Percentiles rank a stretch among this genome's conserved stretches.
These are phyloP conservation scores for Spisula solida DNA, from an alignment of 2,888 invertebrate species.

Conservation along the genomic window DNA sequence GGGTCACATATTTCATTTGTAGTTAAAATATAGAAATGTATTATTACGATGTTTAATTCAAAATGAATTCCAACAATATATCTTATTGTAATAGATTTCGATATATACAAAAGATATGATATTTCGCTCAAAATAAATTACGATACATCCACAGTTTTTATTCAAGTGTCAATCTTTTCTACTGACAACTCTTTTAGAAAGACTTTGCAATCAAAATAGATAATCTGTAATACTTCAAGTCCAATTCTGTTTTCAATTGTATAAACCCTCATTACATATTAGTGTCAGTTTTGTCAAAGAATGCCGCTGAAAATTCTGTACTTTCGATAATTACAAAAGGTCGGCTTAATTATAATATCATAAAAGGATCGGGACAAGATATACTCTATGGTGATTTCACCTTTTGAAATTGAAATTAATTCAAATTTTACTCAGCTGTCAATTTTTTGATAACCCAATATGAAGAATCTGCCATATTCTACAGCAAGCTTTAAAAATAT, in stretches of 20 bases:
- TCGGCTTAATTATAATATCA: slow-evolving; percentile 62
- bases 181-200: slow-evolving; percentile 57
- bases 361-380: slow-evolving; percentile 64
- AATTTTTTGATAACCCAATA: slow-evolving; percentile 52
- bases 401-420: slow-evolving; percentile 61
- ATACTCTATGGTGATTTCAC: slow-evolving; percentile 61
- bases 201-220: slow-evolving; percentile 58
- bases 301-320: slow-evolving; percentile 49
- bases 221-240: slow-evolving; percentile 58
- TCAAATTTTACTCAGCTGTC: slow-evolving; percentile 58
- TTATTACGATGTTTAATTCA: slow-evolving; percentile 24
- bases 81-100: slow-evolving; percentile 24
- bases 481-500: neutral
- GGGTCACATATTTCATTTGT: neutral
- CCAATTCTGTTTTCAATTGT: slow-evolving; percentile 54
- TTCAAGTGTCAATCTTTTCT: slow-evolving; percentile 67
- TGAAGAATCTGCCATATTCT: slow-evolving; percentile 9
- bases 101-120: slow-evolving; percentile 46
- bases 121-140: slow-evolving; percentile 49
- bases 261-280: slow-evolving; percentile 59
- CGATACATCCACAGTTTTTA: slow-evolving; percentile 57
- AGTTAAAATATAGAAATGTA: neutral
- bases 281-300: slow-evolving; percentile 59
- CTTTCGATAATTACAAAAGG: slow-evolving; percentile 60
- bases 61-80: slow-evolving; percentile 31